Conservation (phyloP, 2,113 vertebrate species). For the Opisthocomus hoazin region DNA sequence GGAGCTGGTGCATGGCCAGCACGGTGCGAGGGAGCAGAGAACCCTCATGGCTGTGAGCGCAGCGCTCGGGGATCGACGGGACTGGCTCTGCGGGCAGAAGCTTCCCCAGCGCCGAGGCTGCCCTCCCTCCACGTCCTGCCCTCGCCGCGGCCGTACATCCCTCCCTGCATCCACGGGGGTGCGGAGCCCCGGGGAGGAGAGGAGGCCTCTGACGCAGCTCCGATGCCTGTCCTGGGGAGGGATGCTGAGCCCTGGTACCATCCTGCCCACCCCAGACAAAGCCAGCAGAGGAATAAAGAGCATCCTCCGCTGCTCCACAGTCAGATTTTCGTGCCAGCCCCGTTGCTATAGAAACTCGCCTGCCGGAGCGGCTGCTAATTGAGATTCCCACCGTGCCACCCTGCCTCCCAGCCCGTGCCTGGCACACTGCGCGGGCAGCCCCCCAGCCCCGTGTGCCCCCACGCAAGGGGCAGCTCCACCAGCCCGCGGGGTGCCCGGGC, state of each 20-base stretch:
- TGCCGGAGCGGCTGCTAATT: constrained; percentile 8
- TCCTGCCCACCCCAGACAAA: neutral
- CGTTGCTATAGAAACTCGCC: constrained; percentile 44
- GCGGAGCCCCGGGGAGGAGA: neutral
- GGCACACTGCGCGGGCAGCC: neutral
- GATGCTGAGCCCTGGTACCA: neutral
- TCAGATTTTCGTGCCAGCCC: neutral
- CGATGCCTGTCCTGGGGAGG: neutral
- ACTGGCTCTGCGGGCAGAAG: neutral
- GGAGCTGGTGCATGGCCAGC: neutral
- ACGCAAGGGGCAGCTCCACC: neutral
- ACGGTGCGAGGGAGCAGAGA: fast-evolving
- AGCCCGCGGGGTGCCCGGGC: fast-evolving
- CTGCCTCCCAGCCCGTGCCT: neutral
- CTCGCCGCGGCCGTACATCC: fast-evolving
- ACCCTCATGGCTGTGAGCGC: neutral
- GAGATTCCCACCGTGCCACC: constrained; percentile 42
- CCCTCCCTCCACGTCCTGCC: neutral
- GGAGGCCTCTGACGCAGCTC: neutral
- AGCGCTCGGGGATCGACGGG: neutral
- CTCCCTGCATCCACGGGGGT: fast-evolving
- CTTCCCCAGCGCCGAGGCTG: neutral
- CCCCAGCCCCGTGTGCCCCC: neutral
- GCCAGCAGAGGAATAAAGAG: neutral
- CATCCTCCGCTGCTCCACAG: constrained; percentile 19